These are phyloP conservation scores for Timema podura DNA, from an alignment of 2,888 invertebrate species.

Conservation along the genomic window DNA sequence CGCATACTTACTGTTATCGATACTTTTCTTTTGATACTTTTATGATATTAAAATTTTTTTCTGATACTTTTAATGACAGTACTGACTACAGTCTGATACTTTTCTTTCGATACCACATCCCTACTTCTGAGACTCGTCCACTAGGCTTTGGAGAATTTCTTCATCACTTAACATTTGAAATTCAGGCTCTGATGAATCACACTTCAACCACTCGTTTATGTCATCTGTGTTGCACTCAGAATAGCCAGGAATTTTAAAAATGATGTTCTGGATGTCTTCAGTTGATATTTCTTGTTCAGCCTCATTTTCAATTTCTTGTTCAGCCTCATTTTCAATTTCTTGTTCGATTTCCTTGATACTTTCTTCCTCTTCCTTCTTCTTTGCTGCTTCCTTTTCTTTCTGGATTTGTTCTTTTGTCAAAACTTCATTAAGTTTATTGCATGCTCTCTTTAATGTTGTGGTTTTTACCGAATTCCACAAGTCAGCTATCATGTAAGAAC, in stretches of 20 bases:
- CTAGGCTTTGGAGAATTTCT: slow-evolving; percentile 14
- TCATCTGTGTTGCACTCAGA: slow-evolving; percentile 24
- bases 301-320: slow-evolving; percentile 6
- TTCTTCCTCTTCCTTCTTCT: background rate
- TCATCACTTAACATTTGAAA: slow-evolving; percentile 30
- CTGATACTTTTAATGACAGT: slow-evolving; percentile 24
- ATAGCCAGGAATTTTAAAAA: slow-evolving; percentile 27
- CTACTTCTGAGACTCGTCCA: too few species aligned
- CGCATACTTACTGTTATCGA: too few species aligned
- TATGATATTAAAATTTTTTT: slow-evolving; percentile 23
- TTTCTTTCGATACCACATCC: background rate
- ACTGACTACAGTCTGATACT: too few species aligned
- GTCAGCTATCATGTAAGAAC: background rate
- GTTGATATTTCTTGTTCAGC: slow-evolving; percentile 23
- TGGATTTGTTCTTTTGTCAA: background rate
- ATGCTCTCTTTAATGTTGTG: background rate
- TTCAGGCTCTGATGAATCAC: slow-evolving; percentile 30
- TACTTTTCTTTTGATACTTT: too few species aligned
- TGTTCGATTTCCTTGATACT: too few species aligned
- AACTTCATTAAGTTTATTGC: slow-evolving; percentile 1
- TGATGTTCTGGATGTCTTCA: slow-evolving; percentile 22
- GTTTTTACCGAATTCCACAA: background rate
- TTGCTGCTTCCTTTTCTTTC: background rate
- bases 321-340: background rate
- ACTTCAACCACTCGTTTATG: slow-evolving; percentile 30